A percentile compares a stretch with the other conserved stretches of the same genome.
These are phyloP conservation scores for Nymphalis c-album DNA, from an alignment of 2,888 invertebrate genomes.

Conservation along the genomic window DNA sequence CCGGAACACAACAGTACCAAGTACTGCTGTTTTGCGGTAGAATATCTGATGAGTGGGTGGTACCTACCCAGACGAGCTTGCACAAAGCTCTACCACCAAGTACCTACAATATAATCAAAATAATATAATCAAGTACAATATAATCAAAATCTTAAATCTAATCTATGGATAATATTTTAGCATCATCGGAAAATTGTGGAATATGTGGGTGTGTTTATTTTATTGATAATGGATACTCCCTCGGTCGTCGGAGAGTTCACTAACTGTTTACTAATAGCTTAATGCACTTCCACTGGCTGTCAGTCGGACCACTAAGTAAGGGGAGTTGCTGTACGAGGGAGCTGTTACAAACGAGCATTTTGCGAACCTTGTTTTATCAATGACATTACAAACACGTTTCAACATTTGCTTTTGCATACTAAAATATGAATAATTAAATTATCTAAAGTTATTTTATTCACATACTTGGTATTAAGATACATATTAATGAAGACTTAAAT, in stretches of 20 bases:
- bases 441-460: constrained; percentile 18
- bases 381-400: constrained; percentile 23
- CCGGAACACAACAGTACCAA: too few relatives aligned
- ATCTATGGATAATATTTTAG: not conserved
- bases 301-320: constrained; percentile 49
- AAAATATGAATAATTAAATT: constrained; percentile 24
- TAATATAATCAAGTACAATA: too few relatives aligned
- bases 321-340: constrained; percentile 45
- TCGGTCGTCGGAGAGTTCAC: constrained; percentile 48
- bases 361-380: constrained; percentile 24
- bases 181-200: not conserved
- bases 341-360: constrained; percentile 36
- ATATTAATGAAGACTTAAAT: constrained; percentile 20
- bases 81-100: too few relatives aligned
- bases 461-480: constrained; percentile 16
- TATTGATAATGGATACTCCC: constrained; percentile 26
- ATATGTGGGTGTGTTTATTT: not conserved
- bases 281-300: constrained; percentile 67
- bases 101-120: too few relatives aligned
- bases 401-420: constrained; percentile 15
- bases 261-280: constrained; percentile 72
- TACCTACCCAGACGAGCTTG: too few relatives aligned
- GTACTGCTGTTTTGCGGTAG: too few relatives aligned
- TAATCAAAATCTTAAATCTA: not conserved
- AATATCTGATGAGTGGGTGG: too few relatives aligned